Evolutionary conservation across 2,797 vertebrate species (phyloP).

Genomic region (Hydrophis major): DNA sequence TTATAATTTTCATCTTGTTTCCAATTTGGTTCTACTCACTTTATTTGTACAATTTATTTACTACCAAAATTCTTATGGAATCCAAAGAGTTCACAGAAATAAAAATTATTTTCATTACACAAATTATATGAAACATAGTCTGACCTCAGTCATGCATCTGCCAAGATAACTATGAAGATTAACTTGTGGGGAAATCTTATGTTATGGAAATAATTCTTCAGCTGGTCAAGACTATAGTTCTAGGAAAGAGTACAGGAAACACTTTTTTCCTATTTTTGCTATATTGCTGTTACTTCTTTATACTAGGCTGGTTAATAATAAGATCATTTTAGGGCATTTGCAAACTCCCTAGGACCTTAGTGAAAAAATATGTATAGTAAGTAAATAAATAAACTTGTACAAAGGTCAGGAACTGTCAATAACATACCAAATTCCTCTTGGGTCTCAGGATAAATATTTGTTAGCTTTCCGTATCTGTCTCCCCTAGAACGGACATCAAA

Average conservation of each 20-base stretch:
- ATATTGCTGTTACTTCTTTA: not conserved
- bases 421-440: slow-evolving; percentile 76
- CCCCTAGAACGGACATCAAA: slow-evolving; percentile 88
- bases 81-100: not conserved
- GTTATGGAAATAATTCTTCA: not conserved
- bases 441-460: slow-evolving; percentile 44
- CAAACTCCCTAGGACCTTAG: not conserved
- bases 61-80: not conserved
- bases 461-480: slow-evolving; percentile 83
- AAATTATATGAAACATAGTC: not conserved
- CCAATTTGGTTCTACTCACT: not conserved
- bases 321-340: not conserved
- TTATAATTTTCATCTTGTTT: not conserved
- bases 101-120: not conserved
- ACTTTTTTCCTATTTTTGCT: not conserved
- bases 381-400: not conserved
- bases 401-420: not conserved
- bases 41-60: not conserved
- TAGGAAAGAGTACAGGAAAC: not conserved
- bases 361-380: not conserved
- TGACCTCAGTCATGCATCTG: not conserved
- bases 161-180: not conserved
- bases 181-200: not conserved
- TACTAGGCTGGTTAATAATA: not conserved
- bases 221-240: not conserved